Base-by-base conservation (phyloP, 2,797 vertebrate genomes). In the Acanthis flammea region DNA sequence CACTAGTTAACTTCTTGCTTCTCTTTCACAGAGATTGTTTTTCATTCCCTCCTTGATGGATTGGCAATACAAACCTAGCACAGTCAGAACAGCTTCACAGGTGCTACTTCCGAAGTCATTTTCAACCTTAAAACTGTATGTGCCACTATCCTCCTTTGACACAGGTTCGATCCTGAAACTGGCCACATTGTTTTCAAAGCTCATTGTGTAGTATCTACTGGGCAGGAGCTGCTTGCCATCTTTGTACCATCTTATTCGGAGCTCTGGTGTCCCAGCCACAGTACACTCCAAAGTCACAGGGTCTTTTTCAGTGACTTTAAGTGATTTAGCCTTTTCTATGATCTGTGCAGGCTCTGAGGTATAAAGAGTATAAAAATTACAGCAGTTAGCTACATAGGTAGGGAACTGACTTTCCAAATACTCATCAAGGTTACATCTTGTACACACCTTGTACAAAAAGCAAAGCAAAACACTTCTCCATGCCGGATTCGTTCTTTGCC, bases 271-370 rank as follows among this genome's bases (percentile, higher is more conserved):
- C 68, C 99, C 99, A 14, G 97, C 98, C 61, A 99, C 98, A 74
- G 98, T 99, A 94, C 99, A 99, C 82, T 99, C 99, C 97, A 99
- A 98, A 97, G 98, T 99, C 94, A 99, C 98, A 0, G 99, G 99
- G 95, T 99, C 99, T 98, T 98, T 99, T 72, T 98, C 98, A 22
- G 99, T 99, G 41, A 99, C 99, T 96, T 98, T 99, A 48, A 99
- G 98, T 63, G 98, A 98, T 92, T 99, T 99, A 79, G 99, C 98
- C 91, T 99, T 99, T 97, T 99, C 99, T 97, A 98, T 96, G 94
- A 99, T 99, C 97, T 97, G 98, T 92, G 99, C 99, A 76, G 99
- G 99, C 93, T 99, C 99, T 99, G 98, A n/a, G 70, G 68, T 95
- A 94, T 19, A 90, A 97, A 97, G 92, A 24, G 44, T 24, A 74